phyloP scores from a whole-genome alignment of 1,140 invertebrate genomes.

The Macrocentrus cingulum region DNA sequence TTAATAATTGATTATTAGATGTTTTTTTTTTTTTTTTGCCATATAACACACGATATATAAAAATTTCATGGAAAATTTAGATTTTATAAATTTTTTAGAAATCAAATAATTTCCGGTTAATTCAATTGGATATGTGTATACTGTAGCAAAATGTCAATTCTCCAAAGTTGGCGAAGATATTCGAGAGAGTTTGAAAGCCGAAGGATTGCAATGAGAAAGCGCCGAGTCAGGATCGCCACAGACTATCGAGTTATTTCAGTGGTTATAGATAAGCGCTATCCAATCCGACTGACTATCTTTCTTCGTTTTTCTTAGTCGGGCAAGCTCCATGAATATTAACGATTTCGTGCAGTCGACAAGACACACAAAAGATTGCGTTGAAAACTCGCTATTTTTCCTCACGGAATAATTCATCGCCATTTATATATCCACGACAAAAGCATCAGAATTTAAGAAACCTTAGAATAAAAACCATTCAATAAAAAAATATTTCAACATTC shows the following conservation, averaged over 20 bases:
- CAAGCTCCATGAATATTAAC: background rate
- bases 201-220: conserved; percentile 44
- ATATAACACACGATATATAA: too few relatives aligned
- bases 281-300: background rate
- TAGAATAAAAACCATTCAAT: too few relatives aligned
- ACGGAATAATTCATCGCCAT: background rate
- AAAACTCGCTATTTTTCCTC: conserved; percentile 4
- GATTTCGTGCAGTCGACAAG: background rate
- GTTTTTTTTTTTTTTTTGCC: too few relatives aligned
- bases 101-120: too few relatives aligned
- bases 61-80: too few relatives aligned
- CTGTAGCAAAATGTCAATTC: background rate
- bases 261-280: conserved; percentile 11
- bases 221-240: conserved; percentile 44
- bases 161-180: conserved; percentile 1
- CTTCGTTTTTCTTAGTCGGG: background rate
- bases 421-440: background rate
- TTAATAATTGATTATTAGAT: too few relatives aligned
- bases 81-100: too few relatives aligned
- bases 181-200: conserved; percentile 30
- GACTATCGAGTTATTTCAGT: conserved; percentile 52
- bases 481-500: too few relatives aligned
- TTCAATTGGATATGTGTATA: too few relatives aligned
- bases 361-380: background rate
- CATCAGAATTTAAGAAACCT: too few relatives aligned